phyloP scores from a whole-genome alignment of 2,888 invertebrate species.

The Therioaphis trifolii region DNA sequence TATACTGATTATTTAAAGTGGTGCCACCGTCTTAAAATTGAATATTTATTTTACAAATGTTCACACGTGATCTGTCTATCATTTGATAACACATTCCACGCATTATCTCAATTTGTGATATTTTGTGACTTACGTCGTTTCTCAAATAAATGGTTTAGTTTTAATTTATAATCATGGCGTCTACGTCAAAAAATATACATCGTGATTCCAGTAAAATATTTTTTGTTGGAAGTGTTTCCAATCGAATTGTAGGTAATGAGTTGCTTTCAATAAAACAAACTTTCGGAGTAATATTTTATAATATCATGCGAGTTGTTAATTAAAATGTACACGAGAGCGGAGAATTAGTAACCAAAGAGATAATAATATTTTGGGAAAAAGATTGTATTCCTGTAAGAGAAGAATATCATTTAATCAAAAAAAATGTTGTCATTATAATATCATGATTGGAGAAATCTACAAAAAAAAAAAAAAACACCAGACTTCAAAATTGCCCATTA shows the following conservation, averaged over 20 bases:
- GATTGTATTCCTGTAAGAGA: constrained; percentile 10
- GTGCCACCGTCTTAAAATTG: too few relatives aligned
- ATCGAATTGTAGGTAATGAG: too few relatives aligned
- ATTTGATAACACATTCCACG: too few relatives aligned
- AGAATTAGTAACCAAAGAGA: constrained; percentile 2
- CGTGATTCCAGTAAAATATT: constrained; percentile 16
- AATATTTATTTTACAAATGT: too few relatives aligned
- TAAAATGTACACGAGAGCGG: neutral
- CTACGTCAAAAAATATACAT: constrained; percentile 13
- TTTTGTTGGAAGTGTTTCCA: constrained; percentile 23
- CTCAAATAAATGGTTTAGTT: too few relatives aligned
- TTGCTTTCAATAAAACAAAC: too few relatives aligned
- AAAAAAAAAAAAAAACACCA: constrained; percentile 8
- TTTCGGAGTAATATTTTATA: constrained; percentile 19
- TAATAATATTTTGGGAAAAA: constrained; percentile 21
- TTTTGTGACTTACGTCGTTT: too few relatives aligned
- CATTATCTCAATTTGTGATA: too few relatives aligned
- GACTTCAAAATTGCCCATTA: neutral
- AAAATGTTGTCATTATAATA: too few relatives aligned
- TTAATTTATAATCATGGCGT: constrained; percentile 26
- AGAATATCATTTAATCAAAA: constrained; percentile 34
- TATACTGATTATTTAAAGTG: too few relatives aligned
- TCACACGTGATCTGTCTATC: too few relatives aligned
- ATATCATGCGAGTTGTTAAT: constrained; percentile 10
- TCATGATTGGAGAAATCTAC: too few relatives aligned